Conservation (phyloP, 2,888 invertebrate species). For the Scelioninae gen. 1 region DNA sequence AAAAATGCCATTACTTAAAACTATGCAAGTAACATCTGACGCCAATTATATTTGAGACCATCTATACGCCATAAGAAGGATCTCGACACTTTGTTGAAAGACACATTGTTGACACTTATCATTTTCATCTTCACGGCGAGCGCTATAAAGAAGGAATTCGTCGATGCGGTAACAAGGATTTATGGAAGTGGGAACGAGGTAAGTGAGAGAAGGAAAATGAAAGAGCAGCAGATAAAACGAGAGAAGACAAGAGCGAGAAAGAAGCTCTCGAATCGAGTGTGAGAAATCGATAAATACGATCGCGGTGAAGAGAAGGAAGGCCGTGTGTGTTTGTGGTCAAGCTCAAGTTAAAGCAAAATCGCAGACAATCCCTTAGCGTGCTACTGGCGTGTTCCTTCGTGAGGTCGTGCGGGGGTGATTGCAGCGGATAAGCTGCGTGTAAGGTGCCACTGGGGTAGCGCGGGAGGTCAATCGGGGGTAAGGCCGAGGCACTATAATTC, state of each 20-base stretch:
- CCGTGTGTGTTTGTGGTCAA: slow-evolving; percentile 71
- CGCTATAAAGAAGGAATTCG: slow-evolving; percentile 51
- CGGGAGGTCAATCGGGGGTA: slow-evolving; percentile 70
- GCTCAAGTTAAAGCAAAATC: slow-evolving; percentile 81
- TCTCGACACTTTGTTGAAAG: slow-evolving; percentile 33
- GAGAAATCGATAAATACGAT: slow-evolving; percentile 84
- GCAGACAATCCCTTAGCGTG: slow-evolving; percentile 82
- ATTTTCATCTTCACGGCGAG: slow-evolving; percentile 56
- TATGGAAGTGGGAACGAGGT: slow-evolving; percentile 54
- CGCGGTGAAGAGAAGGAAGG: slow-evolving; percentile 75
- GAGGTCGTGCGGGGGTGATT: slow-evolving; percentile 78
- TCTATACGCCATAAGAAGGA: neutral
- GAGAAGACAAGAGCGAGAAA: slow-evolving; percentile 43
- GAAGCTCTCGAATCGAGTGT: slow-evolving; percentile 74
- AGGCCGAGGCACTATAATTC: slow-evolving; percentile 73
- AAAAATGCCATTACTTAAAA: too few relatives aligned
- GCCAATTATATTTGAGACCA: slow-evolving; percentile 7
- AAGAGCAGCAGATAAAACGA: slow-evolving; percentile 42
- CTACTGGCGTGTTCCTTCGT: slow-evolving; percentile 78
- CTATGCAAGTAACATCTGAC: too few relatives aligned
- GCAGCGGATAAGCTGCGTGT: slow-evolving; percentile 80
- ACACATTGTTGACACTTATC: slow-evolving; percentile 53
- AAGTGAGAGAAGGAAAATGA: slow-evolving; percentile 52
- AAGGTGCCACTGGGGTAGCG: slow-evolving; percentile 71
- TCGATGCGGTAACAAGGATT: slow-evolving; percentile 66